Conservation (phyloP, 2,888 invertebrate genomes). For the Temnothorax rugatulus region DNA sequence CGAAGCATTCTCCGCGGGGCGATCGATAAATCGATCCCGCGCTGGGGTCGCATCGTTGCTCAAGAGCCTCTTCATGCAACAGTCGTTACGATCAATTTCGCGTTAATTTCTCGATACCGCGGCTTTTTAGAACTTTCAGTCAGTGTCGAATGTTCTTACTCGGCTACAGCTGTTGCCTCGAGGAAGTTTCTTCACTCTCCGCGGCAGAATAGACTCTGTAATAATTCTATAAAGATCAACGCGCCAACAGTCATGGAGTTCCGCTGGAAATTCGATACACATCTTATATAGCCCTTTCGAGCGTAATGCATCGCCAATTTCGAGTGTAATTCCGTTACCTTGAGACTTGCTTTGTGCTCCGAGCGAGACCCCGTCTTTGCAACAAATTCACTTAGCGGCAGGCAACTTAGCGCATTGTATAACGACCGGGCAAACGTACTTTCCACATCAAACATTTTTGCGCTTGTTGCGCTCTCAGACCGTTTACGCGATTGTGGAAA, state of each 20-base stretch:
- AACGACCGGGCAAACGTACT: constrained; percentile 45
- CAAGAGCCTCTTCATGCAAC: constrained; percentile 9
- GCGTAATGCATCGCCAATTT: constrained; percentile 50
- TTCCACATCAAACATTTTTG: constrained; percentile 42
- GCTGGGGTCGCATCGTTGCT: neutral
- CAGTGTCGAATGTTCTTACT: neutral
- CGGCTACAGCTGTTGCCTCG: neutral
- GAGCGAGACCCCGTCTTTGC: constrained; percentile 13
- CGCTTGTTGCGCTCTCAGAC: constrained; percentile 3
- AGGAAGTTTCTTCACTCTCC: neutral
- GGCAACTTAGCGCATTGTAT: constrained; percentile 45
- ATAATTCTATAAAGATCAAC: constrained; percentile 34
- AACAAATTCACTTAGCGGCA: constrained; percentile 44
- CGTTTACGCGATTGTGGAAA: neutral
- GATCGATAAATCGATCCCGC: constrained; percentile 40
- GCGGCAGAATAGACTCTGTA: neutral
- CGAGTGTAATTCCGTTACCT: constrained; percentile 47
- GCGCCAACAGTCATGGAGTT: neutral
- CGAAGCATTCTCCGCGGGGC: neutral
- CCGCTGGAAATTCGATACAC: constrained; percentile 41
- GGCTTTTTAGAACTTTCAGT: neutral
- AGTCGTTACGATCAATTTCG: constrained; percentile 19
- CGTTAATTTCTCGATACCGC: neutral
- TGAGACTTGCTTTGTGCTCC: constrained; percentile 45
- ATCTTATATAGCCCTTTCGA: constrained; percentile 18